Evolutionary conservation across 1,140 invertebrate genomes (phyloP).

Genomic region (Drosophila carrolli): DNA sequence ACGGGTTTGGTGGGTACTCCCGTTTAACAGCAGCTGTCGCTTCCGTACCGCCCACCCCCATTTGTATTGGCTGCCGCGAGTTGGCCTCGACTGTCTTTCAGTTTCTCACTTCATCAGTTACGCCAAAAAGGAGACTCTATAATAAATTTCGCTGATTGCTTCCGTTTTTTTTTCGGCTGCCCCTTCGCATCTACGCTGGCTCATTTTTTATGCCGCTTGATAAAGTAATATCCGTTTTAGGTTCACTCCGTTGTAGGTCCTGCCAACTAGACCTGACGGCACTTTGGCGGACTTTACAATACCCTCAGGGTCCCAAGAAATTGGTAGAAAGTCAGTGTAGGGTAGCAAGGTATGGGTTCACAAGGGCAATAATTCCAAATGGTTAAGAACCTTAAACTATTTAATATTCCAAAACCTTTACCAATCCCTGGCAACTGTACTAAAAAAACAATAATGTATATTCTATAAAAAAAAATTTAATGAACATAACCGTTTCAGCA

Average conservation of each 20-base stretch:
- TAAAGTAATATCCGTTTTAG: slow-evolving; percentile 83
- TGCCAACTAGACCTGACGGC: slow-evolving; percentile 20
- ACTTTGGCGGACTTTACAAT: slow-evolving; percentile 46
- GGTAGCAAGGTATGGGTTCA: neutral
- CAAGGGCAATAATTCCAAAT: neutral
- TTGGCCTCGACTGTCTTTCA: slow-evolving; percentile 79
- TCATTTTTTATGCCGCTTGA: slow-evolving; percentile 83
- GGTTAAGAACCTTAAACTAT: neutral
- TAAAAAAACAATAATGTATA: neutral
- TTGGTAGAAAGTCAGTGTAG: slow-evolving; percentile 13
- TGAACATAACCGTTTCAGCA: too few relatives aligned
- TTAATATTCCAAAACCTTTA: neutral
- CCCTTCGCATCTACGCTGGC: slow-evolving; percentile 55
- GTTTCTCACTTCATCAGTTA: slow-evolving; percentile 83
- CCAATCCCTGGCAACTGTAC: neutral
- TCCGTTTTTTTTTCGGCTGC: slow-evolving; percentile 43
- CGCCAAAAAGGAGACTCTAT: slow-evolving; percentile 80
- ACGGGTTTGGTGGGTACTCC: slow-evolving; percentile 3
- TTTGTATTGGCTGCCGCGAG: slow-evolving; percentile 67
- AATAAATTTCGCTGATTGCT: slow-evolving; percentile 83
- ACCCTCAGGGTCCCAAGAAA: slow-evolving; percentile 31
- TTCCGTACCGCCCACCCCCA: slow-evolving; percentile 29
- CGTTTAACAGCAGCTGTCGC: slow-evolving; percentile 67
- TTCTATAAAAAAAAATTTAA: neutral
- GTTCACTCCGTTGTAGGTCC: slow-evolving; percentile 61